phyloP scores from a whole-genome alignment of 2,888 invertebrate species.

The Zele albiditarsus region DNA sequence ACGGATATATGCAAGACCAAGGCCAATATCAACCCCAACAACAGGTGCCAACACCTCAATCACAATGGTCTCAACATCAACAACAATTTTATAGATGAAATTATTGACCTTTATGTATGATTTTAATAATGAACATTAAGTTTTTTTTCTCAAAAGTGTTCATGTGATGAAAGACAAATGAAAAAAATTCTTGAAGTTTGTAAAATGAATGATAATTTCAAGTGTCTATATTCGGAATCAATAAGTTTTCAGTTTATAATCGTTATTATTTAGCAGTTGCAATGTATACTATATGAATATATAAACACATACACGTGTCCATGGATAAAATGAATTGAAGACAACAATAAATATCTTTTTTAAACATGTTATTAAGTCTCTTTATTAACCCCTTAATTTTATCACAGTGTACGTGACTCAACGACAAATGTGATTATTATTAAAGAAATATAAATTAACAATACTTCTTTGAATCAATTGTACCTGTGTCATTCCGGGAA shows the following conservation, averaged over 20 bases:
- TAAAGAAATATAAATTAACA: background rate
- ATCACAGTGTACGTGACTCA: conserved; percentile 2
- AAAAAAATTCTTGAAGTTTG: conserved; percentile 10
- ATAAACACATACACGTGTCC: background rate
- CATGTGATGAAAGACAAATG: background rate
- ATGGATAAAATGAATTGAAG: background rate
- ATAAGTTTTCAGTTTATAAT: background rate
- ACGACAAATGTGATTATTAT: background rate
- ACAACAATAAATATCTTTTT: conserved; percentile 36
- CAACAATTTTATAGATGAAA: conserved; percentile 80
- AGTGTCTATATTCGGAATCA: background rate
- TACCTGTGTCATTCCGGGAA: background rate
- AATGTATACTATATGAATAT: background rate
- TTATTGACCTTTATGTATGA: background rate
- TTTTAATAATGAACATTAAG: background rate
- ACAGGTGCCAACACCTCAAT: conserved; percentile 71
- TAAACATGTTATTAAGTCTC: conserved; percentile 30
- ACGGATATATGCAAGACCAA: conserved; percentile 64
- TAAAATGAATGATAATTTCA: background rate
- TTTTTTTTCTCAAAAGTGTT: background rate
- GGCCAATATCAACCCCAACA: conserved; percentile 68
- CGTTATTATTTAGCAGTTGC: background rate
- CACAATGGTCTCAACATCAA: conserved; percentile 74
- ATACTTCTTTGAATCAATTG: background rate
- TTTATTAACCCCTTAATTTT: conserved; percentile 12